Evolutionary conservation across 2,113 vertebrate genomes (phyloP), one percentile per base, ranked within the genome.

Genomic region (Climacteris rufus): DNA sequence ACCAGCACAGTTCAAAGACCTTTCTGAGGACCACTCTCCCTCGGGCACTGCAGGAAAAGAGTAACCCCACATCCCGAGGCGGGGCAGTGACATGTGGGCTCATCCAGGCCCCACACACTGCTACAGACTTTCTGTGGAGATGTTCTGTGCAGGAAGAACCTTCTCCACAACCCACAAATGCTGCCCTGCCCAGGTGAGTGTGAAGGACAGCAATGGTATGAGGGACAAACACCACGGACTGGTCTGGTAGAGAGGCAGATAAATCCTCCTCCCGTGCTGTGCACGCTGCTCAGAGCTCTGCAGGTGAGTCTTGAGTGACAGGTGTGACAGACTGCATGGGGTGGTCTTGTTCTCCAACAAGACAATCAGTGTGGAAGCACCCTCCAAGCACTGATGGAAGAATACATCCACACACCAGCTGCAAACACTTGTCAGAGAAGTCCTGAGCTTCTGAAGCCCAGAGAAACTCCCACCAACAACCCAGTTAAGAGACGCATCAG

Each of bases 1-100:
- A 87, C 61, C 75, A 75, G 80, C 66, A 85, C 88, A 85, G 80
- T 94, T 91, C 94, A 79, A 83, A 96, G 87, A 91, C 83, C 89
- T 96, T 97, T 96, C 42, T 11, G 53, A 89, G 89, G 83, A 79
- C 10, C 13, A 18, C 39, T 12, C 15, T 74, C 39, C 61, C 42
- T 68, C 13, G 39, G 50, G 83, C 52, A n/a, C 27, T 23, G 42
- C 33, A 76, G 64, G 47, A 59, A n/a, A 71, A 60, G 13, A 59
- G 45, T 0, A 20, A 60, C 39, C 22, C 22, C 71, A 13, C 42
- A 87, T 39, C 49, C 59, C 0, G 0, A 33, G 52, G 52, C 39
- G 61, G 39, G 42, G 39, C 61, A 83, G 77, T 30, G n/a, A 52
- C 44, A 53, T 4, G 3, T 47, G 71, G 63, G 60, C 40, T 76